Conservation (phyloP, 2,888 invertebrate genomes). For the Xylocampa areola region DNA sequence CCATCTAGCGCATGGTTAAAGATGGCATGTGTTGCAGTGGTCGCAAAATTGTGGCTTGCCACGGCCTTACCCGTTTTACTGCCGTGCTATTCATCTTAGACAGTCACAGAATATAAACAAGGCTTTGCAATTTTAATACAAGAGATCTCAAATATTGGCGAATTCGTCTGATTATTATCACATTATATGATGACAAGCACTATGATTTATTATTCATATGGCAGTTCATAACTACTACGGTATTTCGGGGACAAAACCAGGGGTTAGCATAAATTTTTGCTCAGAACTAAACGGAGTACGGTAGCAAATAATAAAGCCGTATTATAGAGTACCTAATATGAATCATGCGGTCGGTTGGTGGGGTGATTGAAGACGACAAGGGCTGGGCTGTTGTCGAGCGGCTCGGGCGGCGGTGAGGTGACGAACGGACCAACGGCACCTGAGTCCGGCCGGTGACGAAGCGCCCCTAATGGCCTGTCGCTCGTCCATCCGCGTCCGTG, state of each 20-base stretch:
- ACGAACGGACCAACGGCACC: conserved; percentile 70
- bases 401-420: conserved; percentile 51
- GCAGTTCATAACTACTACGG: conserved; percentile 1
- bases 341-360: conserved; percentile 67
- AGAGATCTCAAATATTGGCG: conserved; percentile 18
- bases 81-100: conserved; percentile 61
- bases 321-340: conserved; percentile 58
- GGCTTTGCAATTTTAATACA: conserved; percentile 4
- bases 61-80: conserved; percentile 64
- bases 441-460: conserved; percentile 72
- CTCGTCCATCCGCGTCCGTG: conserved; percentile 83
- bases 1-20: conserved; percentile 43
- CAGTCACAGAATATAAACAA: conserved; percentile 21
- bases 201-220: neutral
- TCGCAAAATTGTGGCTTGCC: conserved; percentile 60
- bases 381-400: conserved; percentile 58
- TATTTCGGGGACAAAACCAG: no score
- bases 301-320: conserved; percentile 47
- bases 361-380: conserved; percentile 74
- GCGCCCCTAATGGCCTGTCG: conserved; percentile 86
- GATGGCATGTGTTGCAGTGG: conserved; percentile 60
- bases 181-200: conserved; percentile 13
- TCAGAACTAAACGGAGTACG: conserved; percentile 16
- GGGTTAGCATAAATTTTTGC: neutral
- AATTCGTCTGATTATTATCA: conserved; percentile 6